Base-by-base conservation (phyloP, 1,140 invertebrate species). In the Caerostris darwini region DNA sequence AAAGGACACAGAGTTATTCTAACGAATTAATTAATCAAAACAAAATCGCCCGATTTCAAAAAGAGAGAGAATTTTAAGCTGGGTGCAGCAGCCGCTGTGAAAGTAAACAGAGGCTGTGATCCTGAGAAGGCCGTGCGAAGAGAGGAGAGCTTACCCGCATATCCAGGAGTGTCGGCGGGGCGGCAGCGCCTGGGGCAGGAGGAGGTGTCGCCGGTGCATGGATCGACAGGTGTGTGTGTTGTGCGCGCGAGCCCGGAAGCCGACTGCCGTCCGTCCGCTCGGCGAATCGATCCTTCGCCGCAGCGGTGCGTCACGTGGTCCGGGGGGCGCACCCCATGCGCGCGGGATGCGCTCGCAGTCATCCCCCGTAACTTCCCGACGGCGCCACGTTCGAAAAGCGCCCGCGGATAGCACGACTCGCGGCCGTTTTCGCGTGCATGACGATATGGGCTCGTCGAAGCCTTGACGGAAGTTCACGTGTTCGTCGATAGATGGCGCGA, bases 141-240 rank as follows among this genome's bases (percentile, higher is more conserved):
- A 34, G 8, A 50, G 69, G 71, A 12, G 71, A 12, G 64, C 92
- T 93, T 77, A 93, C 92, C 92, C 92, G 83, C 92, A 86, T 8
- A 93, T 93, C 92, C 92, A 93, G 61, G 92, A 93, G 92, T 93
- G 92, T 54, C 92, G 61, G 56, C 92, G 69, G 50, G 59, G 92
- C 34, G 92, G 92, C 92, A 87, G 64, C n/a, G 92, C 56, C 64
- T 93, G 92, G 34, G 92, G 92, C 61, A 93, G 54, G 34, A 93
- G 83, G 61, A 93, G 92, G 61, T 93, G 90, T 5, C 69, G 54
- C 57, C 92, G 92, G 59, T 93, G 92, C 92, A 93, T 93, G 12
- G 64, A 53, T 57, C 3, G 71, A 77, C 19, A 77, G 71, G 34
- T 10, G 34, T 50, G 19, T 34, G 50, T 34, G 12, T 54, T 8